Percentiles rank a stretch among this genome's conserved stretches.
Evolutionary conservation across 2,797 vertebrate genomes (phyloP).

Genomic region (Sebastes kiyomatsui): DNA sequence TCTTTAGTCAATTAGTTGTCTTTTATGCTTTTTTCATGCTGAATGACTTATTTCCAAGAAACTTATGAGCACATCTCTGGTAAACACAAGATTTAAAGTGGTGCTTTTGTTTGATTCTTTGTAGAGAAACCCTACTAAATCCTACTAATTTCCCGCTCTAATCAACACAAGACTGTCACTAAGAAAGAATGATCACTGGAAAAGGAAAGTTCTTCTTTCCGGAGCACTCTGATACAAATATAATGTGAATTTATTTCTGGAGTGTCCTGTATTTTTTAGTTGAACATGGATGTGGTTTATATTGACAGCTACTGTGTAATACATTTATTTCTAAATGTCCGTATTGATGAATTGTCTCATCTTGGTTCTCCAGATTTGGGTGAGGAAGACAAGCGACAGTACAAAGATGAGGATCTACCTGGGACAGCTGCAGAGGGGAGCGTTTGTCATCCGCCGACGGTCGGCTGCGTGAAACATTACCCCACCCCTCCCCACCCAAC

Average conservation of each 20-base stretch:
- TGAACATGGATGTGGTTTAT: neutral
- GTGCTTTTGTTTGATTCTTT: no score
- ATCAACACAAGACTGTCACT: neutral
- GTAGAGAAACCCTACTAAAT: no score
- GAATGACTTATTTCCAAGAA: no score
- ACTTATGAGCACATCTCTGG: no score
- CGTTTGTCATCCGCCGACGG: slow-evolving; percentile 95
- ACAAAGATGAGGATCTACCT: slow-evolving; percentile 99
- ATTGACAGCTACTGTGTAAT: neutral
- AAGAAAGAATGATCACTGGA: neutral
- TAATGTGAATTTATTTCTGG: neutral
- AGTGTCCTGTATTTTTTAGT: rapidly evolving
- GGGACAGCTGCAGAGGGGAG: slow-evolving; percentile 97
- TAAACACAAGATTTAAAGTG: no score
- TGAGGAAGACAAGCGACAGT: slow-evolving; percentile 98
- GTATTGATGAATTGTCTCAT: neutral
- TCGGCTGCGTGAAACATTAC: slow-evolving; percentile 89
- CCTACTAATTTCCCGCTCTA: neutral
- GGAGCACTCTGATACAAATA: neutral
- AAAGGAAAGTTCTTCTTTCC: neutral
- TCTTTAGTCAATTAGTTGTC: no score
- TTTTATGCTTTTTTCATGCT: no score
- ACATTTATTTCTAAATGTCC: neutral
- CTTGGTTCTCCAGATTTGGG: slow-evolving; percentile 90
- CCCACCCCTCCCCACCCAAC: neutral